Evolutionary conservation across 2,888 invertebrate genomes (phyloP), one percentile per base, ranked within the genome.

Genomic region (Eilema griseolum): DNA sequence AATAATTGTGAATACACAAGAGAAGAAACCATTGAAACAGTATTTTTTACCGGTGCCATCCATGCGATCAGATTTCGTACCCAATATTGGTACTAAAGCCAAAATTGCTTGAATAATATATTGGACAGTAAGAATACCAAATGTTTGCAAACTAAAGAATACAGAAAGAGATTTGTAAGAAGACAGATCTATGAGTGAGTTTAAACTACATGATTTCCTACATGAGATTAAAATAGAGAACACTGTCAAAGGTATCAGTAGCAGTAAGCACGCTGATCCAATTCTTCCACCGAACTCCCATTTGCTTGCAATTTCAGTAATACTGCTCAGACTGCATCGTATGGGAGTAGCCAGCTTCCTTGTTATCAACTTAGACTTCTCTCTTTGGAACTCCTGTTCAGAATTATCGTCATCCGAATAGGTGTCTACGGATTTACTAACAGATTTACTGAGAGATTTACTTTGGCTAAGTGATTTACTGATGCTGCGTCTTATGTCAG

Each of bases 11-110:
- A 96, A 77, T 70, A 96, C 68, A 70, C 93, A 87, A 12, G 95
- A 89, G 80, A 96, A 95, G 62, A 96, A 86, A 78, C 96, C 96
- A 91, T 97, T 97, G 77, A 94, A 95, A 77, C 88, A 90, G 61
- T 88, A 87, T 75, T 85, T 91, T 41, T 73, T 86, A 20, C 88
- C 90, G 7, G 86, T 84, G 2, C 86, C 86, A 76, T 93, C 92
- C 82, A 90, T 84, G 61, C 89, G 83, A 66, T 90, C 88, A 61
- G 95, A 86, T 84, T 90, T 95, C 41, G 84, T 87, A 61, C 96
- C 96, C 67, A 96, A 96, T 81, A 96, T 88, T 0, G 97, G 97
- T 64, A 96, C 60, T 26, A 95, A 79, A 16, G 95, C 90, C 67
- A 96, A 85, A 5, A 96, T 37, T 4, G 94, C 93, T 79, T 97